A percentile compares a stretch with the other conserved stretches of the same genome.
These are phyloP conservation scores for Drosophila melanocephala DNA, from an alignment of 2,888 invertebrate species.

Conservation along the genomic window DNA sequence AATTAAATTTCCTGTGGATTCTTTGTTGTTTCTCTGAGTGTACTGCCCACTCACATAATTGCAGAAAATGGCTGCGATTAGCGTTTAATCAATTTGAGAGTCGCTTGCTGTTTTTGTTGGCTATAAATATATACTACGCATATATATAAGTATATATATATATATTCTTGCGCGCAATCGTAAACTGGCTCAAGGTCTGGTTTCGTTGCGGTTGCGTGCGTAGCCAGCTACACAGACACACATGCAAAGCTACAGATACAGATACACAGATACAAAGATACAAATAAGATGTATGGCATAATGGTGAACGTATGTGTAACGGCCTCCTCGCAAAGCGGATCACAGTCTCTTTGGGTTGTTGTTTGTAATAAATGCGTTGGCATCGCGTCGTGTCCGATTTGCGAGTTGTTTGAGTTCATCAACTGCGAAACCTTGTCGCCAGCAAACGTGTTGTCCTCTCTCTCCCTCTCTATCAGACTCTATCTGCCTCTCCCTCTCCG, in stretches of 20 bases:
- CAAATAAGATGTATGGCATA: background rate
- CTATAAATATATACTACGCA: constrained; percentile 2
- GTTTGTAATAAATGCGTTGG: constrained; percentile 66
- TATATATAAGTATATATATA: background rate
- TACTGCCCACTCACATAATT: constrained; percentile 45
- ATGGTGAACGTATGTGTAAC: constrained; percentile 54
- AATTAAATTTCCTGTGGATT: background rate
- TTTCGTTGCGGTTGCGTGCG: constrained; percentile 63
- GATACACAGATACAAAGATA: background rate
- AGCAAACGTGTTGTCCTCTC: constrained; percentile 55
- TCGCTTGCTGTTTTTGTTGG: constrained; percentile 15
- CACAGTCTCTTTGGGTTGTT: constrained; percentile 46
- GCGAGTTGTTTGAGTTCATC: constrained; percentile 65
- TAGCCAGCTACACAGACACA: constrained; percentile 25
- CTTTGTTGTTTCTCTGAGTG: background rate
- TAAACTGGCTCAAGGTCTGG: constrained; percentile 81
- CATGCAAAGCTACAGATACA: constrained; percentile 20
- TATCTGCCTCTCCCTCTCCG: constrained; percentile 10
- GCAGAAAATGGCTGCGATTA: constrained; percentile 77
- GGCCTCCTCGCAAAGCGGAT: constrained; percentile 67
- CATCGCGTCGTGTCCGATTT: constrained; percentile 41
- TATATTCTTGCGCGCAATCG: constrained; percentile 65
- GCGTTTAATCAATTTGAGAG: constrained; percentile 74
- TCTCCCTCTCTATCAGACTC: background rate
- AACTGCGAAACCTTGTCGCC: constrained; percentile 68